Conservation (phyloP, 2,797 vertebrate species). For the Trematomus bernacchii region DNA sequence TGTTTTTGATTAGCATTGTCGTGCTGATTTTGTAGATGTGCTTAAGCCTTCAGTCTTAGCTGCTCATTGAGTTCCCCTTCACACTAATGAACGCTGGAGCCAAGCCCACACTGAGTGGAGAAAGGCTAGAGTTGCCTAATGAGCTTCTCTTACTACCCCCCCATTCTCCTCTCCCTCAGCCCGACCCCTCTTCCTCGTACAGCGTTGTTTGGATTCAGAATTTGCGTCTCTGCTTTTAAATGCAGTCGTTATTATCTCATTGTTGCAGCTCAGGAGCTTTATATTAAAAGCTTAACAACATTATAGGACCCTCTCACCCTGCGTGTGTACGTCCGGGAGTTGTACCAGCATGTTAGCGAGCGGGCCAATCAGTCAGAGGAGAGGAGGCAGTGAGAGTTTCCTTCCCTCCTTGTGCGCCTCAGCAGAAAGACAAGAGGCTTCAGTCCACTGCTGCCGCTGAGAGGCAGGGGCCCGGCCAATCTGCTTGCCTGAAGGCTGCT, state of each 20-base stretch:
- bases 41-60: slow-evolving; percentile 72
- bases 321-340: slow-evolving; percentile 57
- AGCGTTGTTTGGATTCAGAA: slow-evolving; percentile 52
- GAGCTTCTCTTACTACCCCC: slow-evolving; percentile 75
- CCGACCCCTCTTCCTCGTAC: slow-evolving; percentile 49
- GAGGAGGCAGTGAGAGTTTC: slow-evolving; percentile 48
- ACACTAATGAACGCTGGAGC: slow-evolving; percentile 80
- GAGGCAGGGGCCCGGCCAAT: slow-evolving; percentile 48
- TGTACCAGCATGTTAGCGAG: slow-evolving; percentile 62
- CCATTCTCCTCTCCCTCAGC: slow-evolving; percentile 56
- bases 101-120: slow-evolving; percentile 76
- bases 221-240: slow-evolving; percentile 30
- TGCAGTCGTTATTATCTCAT: slow-evolving; percentile 12
- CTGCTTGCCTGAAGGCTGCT: slow-evolving; percentile 65
- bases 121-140: slow-evolving; percentile 79
- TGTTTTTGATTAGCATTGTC: slow-evolving; percentile 82
- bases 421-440: slow-evolving; percentile 69
- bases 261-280: slow-evolving; percentile 47
- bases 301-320: slow-evolving; percentile 47
- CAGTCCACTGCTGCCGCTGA: slow-evolving; percentile 58
- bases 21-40: slow-evolving; percentile 68
- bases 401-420: slow-evolving; percentile 57
- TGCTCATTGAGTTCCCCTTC: slow-evolving; percentile 79
- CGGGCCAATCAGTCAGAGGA: slow-evolving; percentile 52
- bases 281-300: slow-evolving; percentile 60